Evolutionary conservation across 2,113 vertebrate species (phyloP), one percentile per base, ranked within the genome.

Genomic region (Zapus hudsonius): DNA sequence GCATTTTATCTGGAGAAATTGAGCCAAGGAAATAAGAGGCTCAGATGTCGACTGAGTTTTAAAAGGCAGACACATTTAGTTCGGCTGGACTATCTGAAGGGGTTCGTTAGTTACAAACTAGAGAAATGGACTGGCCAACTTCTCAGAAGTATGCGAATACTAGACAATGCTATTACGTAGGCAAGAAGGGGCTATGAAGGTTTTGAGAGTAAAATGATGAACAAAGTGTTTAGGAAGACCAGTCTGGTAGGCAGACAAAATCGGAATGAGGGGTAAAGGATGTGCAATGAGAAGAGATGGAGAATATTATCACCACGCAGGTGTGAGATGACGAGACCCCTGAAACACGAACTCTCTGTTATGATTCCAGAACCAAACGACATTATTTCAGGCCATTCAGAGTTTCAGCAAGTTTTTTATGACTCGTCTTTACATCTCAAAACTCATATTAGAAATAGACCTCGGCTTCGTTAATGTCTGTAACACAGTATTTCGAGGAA

Each of bases 401-500:
- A 25, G 23, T 81, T 74, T 83, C 80, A 76, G 59, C 1, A 9
- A 47, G 3, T 84, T 78, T 91, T 94, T 95, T 66, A 66, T 91
- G 36, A 69, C 23, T 66, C 92, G 90, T 38, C 80, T 25, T 78
- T 82, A 40, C 64, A 90, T 94, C 89, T 75, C 79, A 93, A 95
- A 89, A 61, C 31, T 94, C 47, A 17, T 55, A 83, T 87, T 81
- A 33, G 67, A 64, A 76, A 42, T 1, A n/a, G 78, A 94, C 33
- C 57, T 75, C 16, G 10, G 75, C 27, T 80, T 90, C 36, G 84
- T 80, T 80, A 87, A 92, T 90, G 66, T 52, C 59, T 38, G 40
- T 12, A 86, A 96, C 40, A 87, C 38, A 92, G 22, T 75, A 44
- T 89, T 96, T 89, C n/a, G 4, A 92, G 85, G 79, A 97, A 97